Base-by-base conservation (phyloP, 2,797 vertebrate genomes). In the Intellagama lesueurii region DNA sequence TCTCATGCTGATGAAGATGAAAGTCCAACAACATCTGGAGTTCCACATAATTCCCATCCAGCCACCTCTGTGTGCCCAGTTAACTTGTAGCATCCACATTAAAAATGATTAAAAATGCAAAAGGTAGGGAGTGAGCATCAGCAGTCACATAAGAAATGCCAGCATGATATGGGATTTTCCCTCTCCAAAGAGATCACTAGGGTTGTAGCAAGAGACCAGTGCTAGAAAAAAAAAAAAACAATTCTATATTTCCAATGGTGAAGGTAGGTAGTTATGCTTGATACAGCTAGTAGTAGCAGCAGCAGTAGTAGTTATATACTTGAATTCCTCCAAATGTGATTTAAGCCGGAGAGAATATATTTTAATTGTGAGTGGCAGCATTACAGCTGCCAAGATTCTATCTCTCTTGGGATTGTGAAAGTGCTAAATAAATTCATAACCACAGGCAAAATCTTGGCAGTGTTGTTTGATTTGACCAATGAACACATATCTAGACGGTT, bases 331-430 rank as follows among this genome's bases (percentile, higher is more conserved):
- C n/a, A n/a, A n/a, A n/a, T n/a, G n/a, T n/a, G n/a, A n/a, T n/a
- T n/a, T n/a, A n/a, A n/a, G n/a, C n/a, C n/a, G 88, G 75, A 88
- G 56, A 66, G 32, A 4, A 76, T 87, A 93, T 93, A 91, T 87
- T 92, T 81, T 82, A 35, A 66, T 92, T 93, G 68, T 80, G 86
- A 91, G 85, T 56, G 87, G 91, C 44, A 69, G 85, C n/a, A 26
- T 47, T 52, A 68, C 92, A 90, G 90, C 91, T 90, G 91, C 75
- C 30, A 78, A 89, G 88, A 80, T 72, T n/a, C n/a, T n/a, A n/a
- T 88, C 77, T 35, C 56, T 85, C 66, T n/a, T 24, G 16, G 19
- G 6, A 40, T 26, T 26, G 56, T 40, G 68, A 4, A 16, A 73
- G 22, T n/a, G 56, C 12, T 17, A 73, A 32, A 26, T 52, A 72